These are phyloP conservation scores for Schizotus pectinicornis DNA, from an alignment of 2,888 invertebrate genomes.

Conservation along the genomic window DNA sequence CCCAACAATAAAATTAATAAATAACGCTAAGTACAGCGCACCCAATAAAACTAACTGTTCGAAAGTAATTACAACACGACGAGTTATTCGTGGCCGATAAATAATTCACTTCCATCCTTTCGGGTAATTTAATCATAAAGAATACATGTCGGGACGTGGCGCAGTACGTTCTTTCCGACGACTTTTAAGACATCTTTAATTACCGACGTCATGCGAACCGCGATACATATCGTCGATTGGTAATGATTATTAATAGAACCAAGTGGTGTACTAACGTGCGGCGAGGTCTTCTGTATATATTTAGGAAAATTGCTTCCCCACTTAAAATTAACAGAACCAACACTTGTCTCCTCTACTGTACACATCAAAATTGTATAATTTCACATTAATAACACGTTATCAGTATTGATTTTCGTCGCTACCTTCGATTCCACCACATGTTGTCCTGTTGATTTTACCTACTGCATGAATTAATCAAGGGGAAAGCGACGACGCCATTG, in stretches of 20 bases:
- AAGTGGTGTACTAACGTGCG: slow-evolving; percentile 4
- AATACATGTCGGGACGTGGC: slow-evolving; percentile 18
- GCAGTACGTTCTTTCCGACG: slow-evolving; percentile 22
- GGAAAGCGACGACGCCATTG: no score
- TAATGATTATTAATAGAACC: slow-evolving; percentile 11
- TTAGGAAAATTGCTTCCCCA: slow-evolving; percentile 36
- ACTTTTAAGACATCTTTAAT: slow-evolving; percentile 27
- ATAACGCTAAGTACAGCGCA: no score
- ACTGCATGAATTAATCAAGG: no score
- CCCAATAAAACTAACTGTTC: slow-evolving; percentile 17
- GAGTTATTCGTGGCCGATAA: slow-evolving; percentile 19
- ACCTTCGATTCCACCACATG: no score
- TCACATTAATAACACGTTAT: slow-evolving; percentile 37
- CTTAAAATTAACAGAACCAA: slow-evolving; percentile 20
- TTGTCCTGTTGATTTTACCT: no score
- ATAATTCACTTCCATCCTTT: slow-evolving; percentile 26
- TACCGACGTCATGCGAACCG: slow-evolving; percentile 25
- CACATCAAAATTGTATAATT: slow-evolving; percentile 43
- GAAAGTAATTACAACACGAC: slow-evolving; percentile 7
- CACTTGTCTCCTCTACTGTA: slow-evolving; percentile 17
- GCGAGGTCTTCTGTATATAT: slow-evolving; percentile 10
- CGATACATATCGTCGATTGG: slow-evolving; percentile 13
- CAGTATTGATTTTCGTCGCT: no score
- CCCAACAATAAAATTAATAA: no score
- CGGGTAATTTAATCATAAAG: slow-evolving; percentile 26